Base-by-base conservation (phyloP, 37 sponge, comb jelly and placozoan genomes). In the Ianthella basta region DNA sequence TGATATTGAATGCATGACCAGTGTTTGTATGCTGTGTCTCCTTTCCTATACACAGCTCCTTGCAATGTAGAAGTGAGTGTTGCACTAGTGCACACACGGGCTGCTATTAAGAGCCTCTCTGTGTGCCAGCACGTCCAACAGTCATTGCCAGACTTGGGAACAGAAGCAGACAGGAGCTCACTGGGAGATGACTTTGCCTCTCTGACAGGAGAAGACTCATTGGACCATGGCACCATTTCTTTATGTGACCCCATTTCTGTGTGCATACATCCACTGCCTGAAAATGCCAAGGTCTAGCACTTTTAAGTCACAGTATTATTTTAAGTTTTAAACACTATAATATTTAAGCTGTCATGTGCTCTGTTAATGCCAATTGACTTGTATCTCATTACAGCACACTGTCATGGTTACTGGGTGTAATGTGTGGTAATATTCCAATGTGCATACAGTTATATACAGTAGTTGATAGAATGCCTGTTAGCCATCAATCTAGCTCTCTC, bases 11-110 rank as follows among this genome's bases (percentile, higher is more conserved):
- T 69, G 27, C 34, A 30, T 30, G 1, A 69, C 19, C 12, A 10
- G 35, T 18, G 12, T 18, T 27, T 69, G 35, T 69, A 33, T 69
- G 4, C 8, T 69, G 2, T 30, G 2, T 30, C 18, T 30, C 1
- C 34, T 2, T 69, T 33, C 27, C 34, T 4, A 4, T 41, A 75
- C 78, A 41, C 84, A 92, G 93, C 89, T 70, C 84, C 93, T 18
- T 83, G 84, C 41, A 40, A 77, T 37, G 89, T 92, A 6, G 87
- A 92, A 55, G 18, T 92, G 14, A 83, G 89, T 59, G 63, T 92
- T 21, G 89, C 86, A 33, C 56, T 39, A 61, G 64, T 33, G 29
- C 72, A 70, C 36, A 60, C 69, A 21, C 81, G 64, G 18, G 93
- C 89, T 82, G 30, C 15, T 3, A 60, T 37, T 61, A 67, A 61